Percentiles rank a stretch among this genome's conserved stretches.
phyloP scores from a whole-genome alignment of 2,797 vertebrate genomes.

The Gouania willdenowi region DNA sequence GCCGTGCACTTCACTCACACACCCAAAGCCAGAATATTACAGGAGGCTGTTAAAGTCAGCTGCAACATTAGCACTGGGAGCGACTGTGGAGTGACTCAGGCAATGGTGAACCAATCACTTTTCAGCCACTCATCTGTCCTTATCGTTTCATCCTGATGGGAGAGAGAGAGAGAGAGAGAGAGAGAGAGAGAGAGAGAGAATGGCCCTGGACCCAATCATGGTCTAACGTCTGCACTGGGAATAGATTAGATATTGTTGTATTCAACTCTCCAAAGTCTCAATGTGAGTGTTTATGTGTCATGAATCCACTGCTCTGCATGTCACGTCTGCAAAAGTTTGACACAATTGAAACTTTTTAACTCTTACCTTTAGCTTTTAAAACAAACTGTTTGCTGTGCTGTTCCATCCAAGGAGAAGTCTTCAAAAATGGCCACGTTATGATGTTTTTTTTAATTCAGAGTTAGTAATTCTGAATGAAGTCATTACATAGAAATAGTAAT shows the following conservation, averaged over 20 bases:
- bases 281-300: neutral
- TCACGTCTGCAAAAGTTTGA: neutral
- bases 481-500: too few relatives aligned
- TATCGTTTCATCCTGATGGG: conserved; percentile 36
- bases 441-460: too few relatives aligned
- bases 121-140: conserved; percentile 54
- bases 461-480: too few relatives aligned
- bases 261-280: too few relatives aligned
- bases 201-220: conserved; percentile 33
- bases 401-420: too few relatives aligned
- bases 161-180: neutral
- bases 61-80: conserved; percentile 46
- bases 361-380: too few relatives aligned
- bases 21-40: conserved; percentile 15
- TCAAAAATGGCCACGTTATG: too few relatives aligned
- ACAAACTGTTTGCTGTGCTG: too few relatives aligned
- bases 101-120: conserved; percentile 45
- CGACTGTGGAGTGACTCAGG: conserved; percentile 50
- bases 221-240: conserved; percentile 43
- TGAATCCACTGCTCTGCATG: neutral
- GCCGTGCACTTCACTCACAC: neutral
- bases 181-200: too few relatives aligned
- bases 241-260: conserved; percentile 31
- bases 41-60: conserved; percentile 41
- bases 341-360: too few relatives aligned